Evolutionary conservation across 1,140 invertebrate genomes (phyloP).

Genomic region (Adelges cooleyi): DNA sequence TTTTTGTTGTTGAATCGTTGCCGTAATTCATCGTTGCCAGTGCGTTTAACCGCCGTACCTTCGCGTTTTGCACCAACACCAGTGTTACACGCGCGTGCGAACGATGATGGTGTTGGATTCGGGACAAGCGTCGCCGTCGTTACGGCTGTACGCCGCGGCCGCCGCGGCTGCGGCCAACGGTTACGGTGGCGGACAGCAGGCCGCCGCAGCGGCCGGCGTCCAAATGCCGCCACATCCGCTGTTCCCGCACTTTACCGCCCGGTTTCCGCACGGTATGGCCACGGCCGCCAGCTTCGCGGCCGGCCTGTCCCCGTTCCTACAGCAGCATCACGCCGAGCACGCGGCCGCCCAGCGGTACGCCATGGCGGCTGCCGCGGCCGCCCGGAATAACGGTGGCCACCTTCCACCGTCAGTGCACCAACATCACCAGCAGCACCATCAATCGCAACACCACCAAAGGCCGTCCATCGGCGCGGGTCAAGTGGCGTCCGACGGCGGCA

Average conservation of each 20-base stretch:
- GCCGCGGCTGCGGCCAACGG: conserved; percentile 31
- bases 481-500: background rate
- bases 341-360: conserved; percentile 21
- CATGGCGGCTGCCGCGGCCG: background rate
- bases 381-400: conserved; percentile 21
- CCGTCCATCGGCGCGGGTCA: background rate
- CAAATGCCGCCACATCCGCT: conserved; percentile 31
- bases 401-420: conserved; percentile 10
- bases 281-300: conserved; percentile 27
- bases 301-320: conserved; percentile 30
- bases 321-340: conserved; percentile 27
- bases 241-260: conserved; percentile 31
- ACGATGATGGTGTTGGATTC: conserved; percentile 32
- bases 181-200: background rate
- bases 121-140: conserved; percentile 31
- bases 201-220: conserved; percentile 17
- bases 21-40: background rate
- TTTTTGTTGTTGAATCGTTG: background rate
- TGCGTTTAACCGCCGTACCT: background rate
- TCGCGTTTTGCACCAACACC: background rate
- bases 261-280: conserved; percentile 30
- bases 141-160: conserved; percentile 32
- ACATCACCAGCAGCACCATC: background rate
- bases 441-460: background rate
- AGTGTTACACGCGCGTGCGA: background rate